Percentiles rank a stretch among this genome's conserved stretches.
These are phyloP conservation scores for Otus sunia DNA, from an alignment of 2,113 vertebrate genomes.

Conservation along the genomic window DNA sequence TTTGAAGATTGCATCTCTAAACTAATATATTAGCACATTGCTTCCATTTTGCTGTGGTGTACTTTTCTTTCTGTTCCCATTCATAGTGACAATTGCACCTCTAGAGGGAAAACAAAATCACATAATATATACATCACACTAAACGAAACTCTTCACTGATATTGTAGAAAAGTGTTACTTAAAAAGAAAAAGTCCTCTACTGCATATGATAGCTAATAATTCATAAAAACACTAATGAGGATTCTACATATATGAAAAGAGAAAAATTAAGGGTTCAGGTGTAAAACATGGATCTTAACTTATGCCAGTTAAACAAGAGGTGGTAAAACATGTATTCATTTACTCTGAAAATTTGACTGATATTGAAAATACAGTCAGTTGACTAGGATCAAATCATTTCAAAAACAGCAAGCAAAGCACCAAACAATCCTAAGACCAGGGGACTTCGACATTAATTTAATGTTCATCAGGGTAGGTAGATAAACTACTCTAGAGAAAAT, in stretches of 20 bases:
- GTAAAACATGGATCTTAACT: neutral
- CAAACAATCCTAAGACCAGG: neutral
- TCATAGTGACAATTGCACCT: neutral
- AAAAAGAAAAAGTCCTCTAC: neutral
- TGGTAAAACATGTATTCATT: neutral
- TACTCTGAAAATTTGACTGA: neutral
- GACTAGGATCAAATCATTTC: neutral
- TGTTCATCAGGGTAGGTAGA: neutral
- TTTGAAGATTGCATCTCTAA: neutral
- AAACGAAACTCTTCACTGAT: neutral
- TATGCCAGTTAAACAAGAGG: neutral
- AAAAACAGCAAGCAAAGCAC: neutral
- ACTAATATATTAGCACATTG: neutral
- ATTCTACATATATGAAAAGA: neutral
- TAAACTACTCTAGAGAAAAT: neutral
- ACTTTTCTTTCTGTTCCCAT: neutral
- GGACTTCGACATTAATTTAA: neutral
- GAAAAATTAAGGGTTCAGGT: neutral
- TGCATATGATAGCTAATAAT: neutral
- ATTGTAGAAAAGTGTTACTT: neutral
- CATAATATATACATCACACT: neutral
- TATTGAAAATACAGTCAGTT: neutral
- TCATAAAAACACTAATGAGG: neutral
- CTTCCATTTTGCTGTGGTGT: neutral
- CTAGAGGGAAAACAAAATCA: neutral